Conservation (phyloP, 1,140 invertebrate genomes). For the Idris sp. region DNA sequence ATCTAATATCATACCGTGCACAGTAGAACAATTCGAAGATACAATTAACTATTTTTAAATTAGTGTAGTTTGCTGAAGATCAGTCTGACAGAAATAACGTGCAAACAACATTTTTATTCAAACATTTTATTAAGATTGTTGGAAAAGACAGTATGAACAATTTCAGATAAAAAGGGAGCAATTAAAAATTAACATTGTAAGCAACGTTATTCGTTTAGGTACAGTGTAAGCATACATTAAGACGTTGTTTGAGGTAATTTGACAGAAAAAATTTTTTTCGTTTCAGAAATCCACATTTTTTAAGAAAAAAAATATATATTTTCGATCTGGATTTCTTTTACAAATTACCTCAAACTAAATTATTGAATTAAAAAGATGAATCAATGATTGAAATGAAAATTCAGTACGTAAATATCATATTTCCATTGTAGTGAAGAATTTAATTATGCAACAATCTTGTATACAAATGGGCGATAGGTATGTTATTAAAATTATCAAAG, state of each 20-base stretch:
- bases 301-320: too few relatives aligned
- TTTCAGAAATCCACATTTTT: too few relatives aligned
- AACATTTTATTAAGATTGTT: slow-evolving; percentile 19
- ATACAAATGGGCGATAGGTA: too few relatives aligned
- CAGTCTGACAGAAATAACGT: slow-evolving; percentile 44
- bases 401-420: slow-evolving; percentile 19
- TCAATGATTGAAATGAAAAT: slow-evolving; percentile 5
- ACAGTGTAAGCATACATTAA: too few relatives aligned
- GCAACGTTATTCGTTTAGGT: slow-evolving; percentile 14
- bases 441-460: slow-evolving; percentile 16
- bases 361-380: slow-evolving; percentile 3
- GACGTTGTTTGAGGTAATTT: too few relatives aligned
- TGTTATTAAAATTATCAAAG: slow-evolving; percentile 21
- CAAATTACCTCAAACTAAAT: background rate
- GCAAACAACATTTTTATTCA: slow-evolving; percentile 28
- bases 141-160: slow-evolving; percentile 6
- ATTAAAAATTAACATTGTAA: slow-evolving; percentile 9
- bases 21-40: slow-evolving; percentile 33
- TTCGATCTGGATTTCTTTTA: background rate
- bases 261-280: too few relatives aligned
- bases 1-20: slow-evolving; percentile 47
- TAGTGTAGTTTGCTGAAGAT: slow-evolving; percentile 22
- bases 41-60: slow-evolving; percentile 38
- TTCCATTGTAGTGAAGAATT: slow-evolving; percentile 10
- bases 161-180: slow-evolving; percentile 7